Conservation (phyloP, 2,113 vertebrate genomes). For the Megatriorchis doriae region DNA sequence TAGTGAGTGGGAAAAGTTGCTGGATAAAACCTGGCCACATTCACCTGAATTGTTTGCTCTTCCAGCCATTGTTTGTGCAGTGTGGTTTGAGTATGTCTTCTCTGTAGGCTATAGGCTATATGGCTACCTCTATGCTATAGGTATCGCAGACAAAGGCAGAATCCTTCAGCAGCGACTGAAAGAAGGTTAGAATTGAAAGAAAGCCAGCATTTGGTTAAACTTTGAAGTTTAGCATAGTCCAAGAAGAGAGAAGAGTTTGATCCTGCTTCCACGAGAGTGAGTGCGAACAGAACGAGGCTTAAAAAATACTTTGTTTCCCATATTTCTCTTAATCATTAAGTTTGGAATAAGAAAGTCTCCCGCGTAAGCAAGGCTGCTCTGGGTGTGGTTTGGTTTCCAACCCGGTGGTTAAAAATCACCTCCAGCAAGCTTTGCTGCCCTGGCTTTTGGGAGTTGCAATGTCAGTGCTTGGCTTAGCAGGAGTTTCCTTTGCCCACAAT, state of each 20-base stretch:
- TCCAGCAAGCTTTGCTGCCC: background rate
- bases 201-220: background rate
- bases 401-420: constrained; percentile 1
- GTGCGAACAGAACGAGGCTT: background rate
- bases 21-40: background rate
- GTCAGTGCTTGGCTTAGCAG: background rate
- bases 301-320: background rate
- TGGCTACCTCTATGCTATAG: too few species aligned
- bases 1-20: background rate
- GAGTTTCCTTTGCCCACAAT: background rate
- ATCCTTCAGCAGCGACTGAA: background rate
- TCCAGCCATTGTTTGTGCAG: background rate
- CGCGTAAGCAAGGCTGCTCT: background rate
- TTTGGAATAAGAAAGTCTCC: background rate
- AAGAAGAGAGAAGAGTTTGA: background rate
- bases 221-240: background rate
- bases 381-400: background rate
- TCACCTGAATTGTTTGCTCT: background rate
- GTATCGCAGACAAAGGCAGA: background rate
- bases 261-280: background rate
- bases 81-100: background rate
- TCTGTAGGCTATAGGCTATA: background rate
- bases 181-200: background rate
- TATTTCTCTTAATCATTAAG: background rate
- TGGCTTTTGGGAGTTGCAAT: background rate